Evolutionary conservation across 2,888 invertebrate species (phyloP).

Genomic region (Seira ritae): DNA sequence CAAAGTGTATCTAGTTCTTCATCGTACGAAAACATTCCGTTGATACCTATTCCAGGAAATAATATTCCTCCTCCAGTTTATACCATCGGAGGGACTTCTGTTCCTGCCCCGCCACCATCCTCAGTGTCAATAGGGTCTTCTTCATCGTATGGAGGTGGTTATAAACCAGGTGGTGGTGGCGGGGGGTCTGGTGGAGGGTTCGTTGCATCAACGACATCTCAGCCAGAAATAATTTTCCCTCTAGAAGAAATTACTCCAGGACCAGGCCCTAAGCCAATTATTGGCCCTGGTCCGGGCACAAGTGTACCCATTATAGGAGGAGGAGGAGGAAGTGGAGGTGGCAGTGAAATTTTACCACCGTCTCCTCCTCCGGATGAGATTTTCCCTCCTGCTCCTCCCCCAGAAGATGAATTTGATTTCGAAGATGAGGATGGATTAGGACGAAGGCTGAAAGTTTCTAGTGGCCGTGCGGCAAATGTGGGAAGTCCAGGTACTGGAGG

Average conservation of each 20-base stretch:
- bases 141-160: not conserved
- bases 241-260: slow-evolving; percentile 30
- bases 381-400: slow-evolving; percentile 58
- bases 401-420: slow-evolving; percentile 33
- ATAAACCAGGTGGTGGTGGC: slow-evolving; percentile 18
- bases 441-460: slow-evolving; percentile 31
- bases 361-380: slow-evolving; percentile 62
- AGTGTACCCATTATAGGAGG: slow-evolving; percentile 67
- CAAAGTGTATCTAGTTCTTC: too few species aligned
- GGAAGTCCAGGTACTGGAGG: not conserved
- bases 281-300: slow-evolving; percentile 36
- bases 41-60: slow-evolving; percentile 42
- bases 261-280: slow-evolving; percentile 22
- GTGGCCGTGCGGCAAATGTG: not conserved
- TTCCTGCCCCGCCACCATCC: slow-evolving; percentile 24
- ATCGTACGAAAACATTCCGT: slow-evolving; percentile 4
- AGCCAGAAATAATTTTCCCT: slow-evolving; percentile 39
- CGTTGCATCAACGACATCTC: slow-evolving; percentile 24
- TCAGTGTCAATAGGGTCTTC: slow-evolving; percentile 8
- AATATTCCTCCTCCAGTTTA: slow-evolving; percentile 49
- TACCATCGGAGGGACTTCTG: not conserved
- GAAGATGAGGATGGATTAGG: slow-evolving; percentile 9
- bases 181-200: not conserved
- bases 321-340: slow-evolving; percentile 34
- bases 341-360: slow-evolving; percentile 39